Evolutionary conservation across 1,140 invertebrate genomes (phyloP).

Genomic region (Drosophila sucinea): DNA sequence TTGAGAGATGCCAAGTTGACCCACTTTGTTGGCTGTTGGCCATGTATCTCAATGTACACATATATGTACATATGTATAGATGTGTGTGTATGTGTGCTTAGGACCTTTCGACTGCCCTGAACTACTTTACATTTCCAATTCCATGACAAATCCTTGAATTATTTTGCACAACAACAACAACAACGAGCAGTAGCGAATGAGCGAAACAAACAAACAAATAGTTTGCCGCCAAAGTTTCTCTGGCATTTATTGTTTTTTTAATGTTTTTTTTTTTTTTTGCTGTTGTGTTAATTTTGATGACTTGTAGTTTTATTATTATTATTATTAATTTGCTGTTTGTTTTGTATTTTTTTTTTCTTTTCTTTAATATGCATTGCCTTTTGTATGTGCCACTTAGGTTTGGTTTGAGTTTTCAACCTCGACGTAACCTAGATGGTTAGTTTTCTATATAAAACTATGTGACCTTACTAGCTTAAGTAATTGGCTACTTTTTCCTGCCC

Average conservation of each 20-base stretch:
- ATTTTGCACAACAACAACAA: conserved; percentile 38
- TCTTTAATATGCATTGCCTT: conserved; percentile 8
- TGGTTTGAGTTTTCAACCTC: conserved; percentile 60
- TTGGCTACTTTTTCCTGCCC: conserved; percentile 22
- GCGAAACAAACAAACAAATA: conserved; percentile 38
- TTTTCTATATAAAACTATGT: conserved; percentile 12
- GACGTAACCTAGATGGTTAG: conserved; percentile 61
- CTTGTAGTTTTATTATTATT: conserved; percentile 48
- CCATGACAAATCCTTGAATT: conserved; percentile 58
- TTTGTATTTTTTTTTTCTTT: conserved; percentile 1
- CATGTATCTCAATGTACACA: conserved; percentile 13
- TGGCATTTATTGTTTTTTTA: conserved; percentile 32
- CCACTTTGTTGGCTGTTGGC: conserved; percentile 29
- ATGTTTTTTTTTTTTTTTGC: conserved; percentile 4
- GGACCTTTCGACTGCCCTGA: conserved; percentile 48
- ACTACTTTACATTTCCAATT: conserved; percentile 32
- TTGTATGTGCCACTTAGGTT: conserved; percentile 49
- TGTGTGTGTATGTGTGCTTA: not conserved
- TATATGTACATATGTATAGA: not conserved
- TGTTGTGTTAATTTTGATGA: conserved; percentile 64
- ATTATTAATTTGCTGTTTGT: conserved; percentile 22
- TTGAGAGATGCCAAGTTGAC: conserved; percentile 37
- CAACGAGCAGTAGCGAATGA: conserved; percentile 22
- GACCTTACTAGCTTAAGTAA: conserved; percentile 62
- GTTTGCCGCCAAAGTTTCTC: conserved; percentile 58